Conservation (phyloP, 2,113 vertebrate species). For the Corynorhinus townsendii region DNA sequence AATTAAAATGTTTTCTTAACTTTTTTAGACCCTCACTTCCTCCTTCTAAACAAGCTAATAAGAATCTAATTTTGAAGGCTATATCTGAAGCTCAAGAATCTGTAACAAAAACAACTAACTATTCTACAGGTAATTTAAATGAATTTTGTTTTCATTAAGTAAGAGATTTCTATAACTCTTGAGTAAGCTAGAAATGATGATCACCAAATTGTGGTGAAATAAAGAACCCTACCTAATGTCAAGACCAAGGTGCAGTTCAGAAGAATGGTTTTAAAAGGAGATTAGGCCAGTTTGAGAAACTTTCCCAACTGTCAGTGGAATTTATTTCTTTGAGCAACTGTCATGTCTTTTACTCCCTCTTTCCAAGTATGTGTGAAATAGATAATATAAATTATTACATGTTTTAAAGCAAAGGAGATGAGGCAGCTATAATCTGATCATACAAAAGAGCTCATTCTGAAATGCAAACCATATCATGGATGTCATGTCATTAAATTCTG, state of each 20-base stretch:
- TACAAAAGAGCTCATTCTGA: neutral
- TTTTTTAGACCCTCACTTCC: conserved; percentile 91
- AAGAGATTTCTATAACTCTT: neutral
- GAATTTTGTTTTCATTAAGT: conserved; percentile 29
- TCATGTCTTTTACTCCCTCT: neutral
- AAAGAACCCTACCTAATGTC: neutral
- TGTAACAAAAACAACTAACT: conserved; percentile 94
- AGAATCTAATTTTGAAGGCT: conserved; percentile 97
- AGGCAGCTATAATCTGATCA: neutral
- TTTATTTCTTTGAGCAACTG: neutral
- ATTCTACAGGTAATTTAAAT: conserved; percentile 84
- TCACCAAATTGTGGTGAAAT: neutral
- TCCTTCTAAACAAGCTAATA: conserved; percentile 97
- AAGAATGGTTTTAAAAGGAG: neutral
- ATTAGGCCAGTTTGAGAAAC: neutral
- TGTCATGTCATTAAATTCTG: neutral
- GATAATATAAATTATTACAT: neutral
- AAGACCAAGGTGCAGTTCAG: neutral
- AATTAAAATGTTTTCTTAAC: conserved; percentile 17
- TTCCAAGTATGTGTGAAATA: neutral
- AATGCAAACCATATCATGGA: neutral
- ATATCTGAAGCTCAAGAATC: conserved; percentile 99
- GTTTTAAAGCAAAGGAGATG: neutral
- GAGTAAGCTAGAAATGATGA: neutral
- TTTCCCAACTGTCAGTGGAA: neutral